A percentile compares a stretch with the other conserved stretches of the same genome.
Evolutionary conservation across 1,140 invertebrate genomes (phyloP).

Genomic region (Eumaeus atala): DNA sequence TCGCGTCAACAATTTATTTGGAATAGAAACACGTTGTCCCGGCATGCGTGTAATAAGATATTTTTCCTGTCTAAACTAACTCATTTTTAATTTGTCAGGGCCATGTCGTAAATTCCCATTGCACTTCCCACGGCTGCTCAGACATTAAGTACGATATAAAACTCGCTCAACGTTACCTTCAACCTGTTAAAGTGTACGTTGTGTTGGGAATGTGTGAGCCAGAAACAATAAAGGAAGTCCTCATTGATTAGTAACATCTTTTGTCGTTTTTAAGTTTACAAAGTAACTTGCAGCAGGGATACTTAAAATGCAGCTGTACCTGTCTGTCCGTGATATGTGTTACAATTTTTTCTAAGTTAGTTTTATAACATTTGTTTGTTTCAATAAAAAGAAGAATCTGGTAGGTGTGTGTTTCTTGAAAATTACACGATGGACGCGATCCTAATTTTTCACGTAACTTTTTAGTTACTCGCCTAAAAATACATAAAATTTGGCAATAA

Average conservation of each 20-base stretch:
- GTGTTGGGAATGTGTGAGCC: slow-evolving; percentile 5
- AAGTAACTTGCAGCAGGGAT: no score
- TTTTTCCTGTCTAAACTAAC: slow-evolving; percentile 50
- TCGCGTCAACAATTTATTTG: slow-evolving; percentile 66
- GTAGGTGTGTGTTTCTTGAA: no score
- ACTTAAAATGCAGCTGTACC: no score
- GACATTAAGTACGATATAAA: slow-evolving; percentile 45
- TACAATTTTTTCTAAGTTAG: background rate
- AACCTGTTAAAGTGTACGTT: slow-evolving; percentile 29
- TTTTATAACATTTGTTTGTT: background rate
- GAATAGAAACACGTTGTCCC: slow-evolving; percentile 61
- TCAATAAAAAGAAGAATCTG: no score
- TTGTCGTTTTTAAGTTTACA: no score
- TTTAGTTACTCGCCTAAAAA: no score
- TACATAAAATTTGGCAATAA: no score
- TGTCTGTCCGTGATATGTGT: background rate
- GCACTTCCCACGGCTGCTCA: slow-evolving; percentile 24
- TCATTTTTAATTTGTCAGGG: slow-evolving; percentile 66
- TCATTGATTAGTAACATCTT: no score
- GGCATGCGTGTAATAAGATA: slow-evolving; percentile 54
- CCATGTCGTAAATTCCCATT: slow-evolving; percentile 48
- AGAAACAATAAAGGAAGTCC: no score
- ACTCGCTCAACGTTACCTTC: slow-evolving; percentile 37
- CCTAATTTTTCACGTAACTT: no score
- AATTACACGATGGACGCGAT: no score